Percentiles rank a stretch among this genome's conserved stretches.
Conservation (phyloP, 2,797 vertebrate species). For the Pseudocheirus occidentalis region DNA sequence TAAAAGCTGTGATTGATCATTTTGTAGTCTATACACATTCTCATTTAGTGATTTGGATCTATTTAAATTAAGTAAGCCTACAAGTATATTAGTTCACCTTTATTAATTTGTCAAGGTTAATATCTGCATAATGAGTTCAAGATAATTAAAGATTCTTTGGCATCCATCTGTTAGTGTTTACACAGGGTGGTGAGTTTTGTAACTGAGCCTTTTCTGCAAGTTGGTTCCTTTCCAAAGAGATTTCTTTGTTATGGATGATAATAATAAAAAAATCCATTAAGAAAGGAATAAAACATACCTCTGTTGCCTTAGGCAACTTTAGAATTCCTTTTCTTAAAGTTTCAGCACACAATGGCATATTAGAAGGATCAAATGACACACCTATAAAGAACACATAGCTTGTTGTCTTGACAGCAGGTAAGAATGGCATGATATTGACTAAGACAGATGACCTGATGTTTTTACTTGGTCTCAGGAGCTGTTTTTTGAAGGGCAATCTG, state of each 20-base stretch:
- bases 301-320: constrained; percentile 38
- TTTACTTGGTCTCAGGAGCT: constrained; percentile 6
- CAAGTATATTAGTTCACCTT: constrained; percentile 67
- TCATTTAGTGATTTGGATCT: constrained; percentile 30
- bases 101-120: constrained; percentile 70
- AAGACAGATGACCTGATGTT: neutral
- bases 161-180: constrained; percentile 65
- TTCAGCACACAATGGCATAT: constrained; percentile 30
- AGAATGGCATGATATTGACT: constrained; percentile 2
- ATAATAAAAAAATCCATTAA: constrained; percentile 17
- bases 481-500: neutral
- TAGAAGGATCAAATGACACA: constrained; percentile 21
- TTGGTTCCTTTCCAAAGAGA: constrained; percentile 46
- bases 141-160: constrained; percentile 45
- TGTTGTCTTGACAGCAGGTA: constrained; percentile 32
- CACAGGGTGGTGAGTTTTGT: constrained; percentile 51
- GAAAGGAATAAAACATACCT: neutral
- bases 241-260: constrained; percentile 23
- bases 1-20: constrained; percentile 14
- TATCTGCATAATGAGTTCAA: constrained; percentile 56
- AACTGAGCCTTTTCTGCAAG: constrained; percentile 18
- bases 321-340: constrained; percentile 55
- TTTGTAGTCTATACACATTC: constrained; percentile 37
- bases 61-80: constrained; percentile 40
- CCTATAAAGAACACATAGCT: neutral